These are phyloP conservation scores for Uromys caudimaculatus DNA, from an alignment of 2,797 vertebrate species.

Conservation along the genomic window DNA sequence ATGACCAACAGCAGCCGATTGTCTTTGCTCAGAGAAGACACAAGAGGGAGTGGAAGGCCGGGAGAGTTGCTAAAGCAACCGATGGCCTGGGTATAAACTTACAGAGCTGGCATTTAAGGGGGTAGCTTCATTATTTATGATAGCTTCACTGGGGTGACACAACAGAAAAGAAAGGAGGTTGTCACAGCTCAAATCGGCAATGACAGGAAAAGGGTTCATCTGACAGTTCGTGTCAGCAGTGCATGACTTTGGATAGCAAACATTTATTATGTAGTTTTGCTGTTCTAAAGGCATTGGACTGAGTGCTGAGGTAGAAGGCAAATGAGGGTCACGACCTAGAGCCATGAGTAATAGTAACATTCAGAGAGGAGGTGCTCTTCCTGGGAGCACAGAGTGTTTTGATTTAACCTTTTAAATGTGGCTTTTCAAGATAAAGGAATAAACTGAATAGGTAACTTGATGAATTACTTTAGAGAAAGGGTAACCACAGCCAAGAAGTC, in stretches of 20 bases:
- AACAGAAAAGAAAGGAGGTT: neutral
- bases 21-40: conserved; percentile 54
- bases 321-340: conserved; percentile 1
- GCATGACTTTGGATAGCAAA: neutral
- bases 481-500: neutral
- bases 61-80: conserved; percentile 74
- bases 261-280: conserved; percentile 21
- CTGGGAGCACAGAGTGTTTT: neutral
- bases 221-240: neutral
- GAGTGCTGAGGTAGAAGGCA: neutral
- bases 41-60: conserved; percentile 46
- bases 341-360: neutral
- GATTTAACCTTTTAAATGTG: conserved; percentile 54
- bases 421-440: conserved; percentile 9
- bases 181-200: neutral
- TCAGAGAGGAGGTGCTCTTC: neutral
- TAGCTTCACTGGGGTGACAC: conserved; percentile 19
- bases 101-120: conserved; percentile 68
- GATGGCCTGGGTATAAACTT: conserved; percentile 72
- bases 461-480: conserved; percentile 40
- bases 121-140: conserved; percentile 78
- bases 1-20: neutral
- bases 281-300: neutral
- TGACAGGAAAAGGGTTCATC: neutral
- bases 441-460: conserved; percentile 27